Evolutionary conservation across 2,888 invertebrate species (phyloP).

Genomic region (Gonocerus acuteangulatus): DNA sequence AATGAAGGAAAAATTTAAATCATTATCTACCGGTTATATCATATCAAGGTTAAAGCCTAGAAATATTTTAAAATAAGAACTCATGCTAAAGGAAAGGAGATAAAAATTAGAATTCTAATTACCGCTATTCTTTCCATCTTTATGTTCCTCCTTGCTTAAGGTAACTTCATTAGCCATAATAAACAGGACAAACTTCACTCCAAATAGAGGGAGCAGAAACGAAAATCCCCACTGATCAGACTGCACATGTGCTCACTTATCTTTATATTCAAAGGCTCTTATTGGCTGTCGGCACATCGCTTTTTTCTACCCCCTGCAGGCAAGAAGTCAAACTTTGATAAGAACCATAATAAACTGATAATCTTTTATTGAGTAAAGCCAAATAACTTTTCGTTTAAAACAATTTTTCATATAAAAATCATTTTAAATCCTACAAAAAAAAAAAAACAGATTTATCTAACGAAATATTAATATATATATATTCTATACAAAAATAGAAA

Average conservation of each 20-base stretch:
- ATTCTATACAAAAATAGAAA: too few relatives aligned
- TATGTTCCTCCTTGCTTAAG: conserved; percentile 14
- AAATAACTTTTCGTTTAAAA: too few relatives aligned
- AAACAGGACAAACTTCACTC: conserved; percentile 6
- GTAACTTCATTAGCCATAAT: conserved; percentile 28
- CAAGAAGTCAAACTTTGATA: conserved; percentile 8
- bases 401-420: too few relatives aligned
- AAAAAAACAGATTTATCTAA: too few relatives aligned
- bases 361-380: too few relatives aligned
- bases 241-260: conserved; percentile 34
- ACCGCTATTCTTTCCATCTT: conserved; percentile 12
- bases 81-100: background rate
- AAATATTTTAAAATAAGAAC: conserved; percentile 3
- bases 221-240: conserved; percentile 22
- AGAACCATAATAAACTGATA: background rate
- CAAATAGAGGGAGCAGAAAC: conserved; percentile 7
- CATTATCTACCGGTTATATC: conserved; percentile 27
- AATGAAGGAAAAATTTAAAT: background rate
- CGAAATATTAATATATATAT: too few relatives aligned
- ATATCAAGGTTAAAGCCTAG: conserved; percentile 22
- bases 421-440: too few relatives aligned
- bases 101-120: background rate
- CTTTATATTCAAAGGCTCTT: conserved; percentile 15
- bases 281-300: conserved; percentile 6
- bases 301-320: background rate